Evolutionary conservation across 2,113 vertebrate species (phyloP).

Genomic region (Speoplatyrhinus poulsoni): DNA sequence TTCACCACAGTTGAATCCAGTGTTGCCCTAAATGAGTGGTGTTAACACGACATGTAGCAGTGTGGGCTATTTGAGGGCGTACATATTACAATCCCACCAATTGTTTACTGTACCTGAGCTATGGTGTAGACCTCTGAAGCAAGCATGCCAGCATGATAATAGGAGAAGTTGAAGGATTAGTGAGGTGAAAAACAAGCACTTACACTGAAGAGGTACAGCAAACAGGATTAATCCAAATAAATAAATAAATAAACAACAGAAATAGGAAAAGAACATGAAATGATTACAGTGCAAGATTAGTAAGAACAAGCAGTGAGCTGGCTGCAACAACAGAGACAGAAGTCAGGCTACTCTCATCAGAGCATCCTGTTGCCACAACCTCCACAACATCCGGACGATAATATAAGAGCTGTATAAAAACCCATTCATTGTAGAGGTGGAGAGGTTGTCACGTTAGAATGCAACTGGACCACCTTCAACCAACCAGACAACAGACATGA

Average conservation of each 20-base stretch:
- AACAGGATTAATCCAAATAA: background rate
- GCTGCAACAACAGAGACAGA: too few species aligned
- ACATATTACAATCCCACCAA: constrained; percentile 11
- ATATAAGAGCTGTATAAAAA: too few species aligned
- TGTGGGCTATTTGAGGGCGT: background rate
- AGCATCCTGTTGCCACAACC: too few species aligned
- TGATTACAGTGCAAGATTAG: background rate
- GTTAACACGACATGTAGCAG: background rate
- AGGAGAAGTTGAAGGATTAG: constrained; percentile 60
- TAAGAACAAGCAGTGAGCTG: too few species aligned
- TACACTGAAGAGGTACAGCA: constrained; percentile 16
- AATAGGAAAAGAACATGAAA: background rate
- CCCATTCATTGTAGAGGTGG: too few species aligned
- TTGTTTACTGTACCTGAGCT: constrained; percentile 68
- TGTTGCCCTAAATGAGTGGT: constrained; percentile 77
- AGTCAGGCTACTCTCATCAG: too few species aligned
- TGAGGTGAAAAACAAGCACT: constrained; percentile 31
- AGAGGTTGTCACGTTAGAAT: too few species aligned
- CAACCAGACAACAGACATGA: too few species aligned
- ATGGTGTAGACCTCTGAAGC: constrained; percentile 68
- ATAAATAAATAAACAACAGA: constrained; percentile 2
- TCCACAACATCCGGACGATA: too few species aligned
- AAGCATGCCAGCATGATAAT: constrained; percentile 58
- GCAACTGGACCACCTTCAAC: too few species aligned
- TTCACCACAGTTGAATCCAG: constrained; percentile 83